Evolutionary conservation across 2,113 vertebrate genomes (phyloP).

Genomic region (Galemys pyrenaicus): DNA sequence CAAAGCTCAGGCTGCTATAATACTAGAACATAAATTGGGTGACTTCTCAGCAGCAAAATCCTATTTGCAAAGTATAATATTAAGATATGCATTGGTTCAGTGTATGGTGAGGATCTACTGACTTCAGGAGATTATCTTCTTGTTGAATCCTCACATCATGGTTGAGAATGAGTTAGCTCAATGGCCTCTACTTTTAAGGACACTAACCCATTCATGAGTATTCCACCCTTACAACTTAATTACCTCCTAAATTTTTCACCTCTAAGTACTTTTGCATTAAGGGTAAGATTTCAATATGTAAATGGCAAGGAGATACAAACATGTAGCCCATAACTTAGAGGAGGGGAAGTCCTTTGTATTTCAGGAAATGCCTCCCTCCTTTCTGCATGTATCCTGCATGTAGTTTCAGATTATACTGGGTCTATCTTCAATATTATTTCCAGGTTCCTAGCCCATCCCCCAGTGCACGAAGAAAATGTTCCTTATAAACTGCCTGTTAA

Average conservation of each 20-base stretch:
- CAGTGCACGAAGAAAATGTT: fast-evolving
- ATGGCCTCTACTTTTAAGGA: not conserved
- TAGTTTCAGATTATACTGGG: fast-evolving
- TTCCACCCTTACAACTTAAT: not conserved
- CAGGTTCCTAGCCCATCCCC: fast-evolving
- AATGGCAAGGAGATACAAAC: not conserved
- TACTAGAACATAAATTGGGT: not conserved
- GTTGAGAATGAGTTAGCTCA: not conserved
- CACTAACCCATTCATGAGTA: not conserved
- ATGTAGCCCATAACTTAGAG: not conserved
- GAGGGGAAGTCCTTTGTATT: fast-evolving
- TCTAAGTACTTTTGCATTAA: not conserved
- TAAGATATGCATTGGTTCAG: not conserved
- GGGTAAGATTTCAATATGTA: not conserved
- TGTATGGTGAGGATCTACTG: not conserved
- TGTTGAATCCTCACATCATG: not conserved
- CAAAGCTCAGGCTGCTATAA: not conserved
- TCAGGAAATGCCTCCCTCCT: fast-evolving
- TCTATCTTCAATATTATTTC: not conserved
- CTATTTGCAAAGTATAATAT: not conserved
- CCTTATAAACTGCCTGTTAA: not conserved
- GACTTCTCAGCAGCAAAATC: not conserved
- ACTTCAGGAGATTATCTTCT: not conserved
- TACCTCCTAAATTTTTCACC: not conserved
- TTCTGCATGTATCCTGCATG: too few species aligned